Base-by-base conservation (phyloP, 2,888 invertebrate genomes). In the Cephus nigrinus region DNA sequence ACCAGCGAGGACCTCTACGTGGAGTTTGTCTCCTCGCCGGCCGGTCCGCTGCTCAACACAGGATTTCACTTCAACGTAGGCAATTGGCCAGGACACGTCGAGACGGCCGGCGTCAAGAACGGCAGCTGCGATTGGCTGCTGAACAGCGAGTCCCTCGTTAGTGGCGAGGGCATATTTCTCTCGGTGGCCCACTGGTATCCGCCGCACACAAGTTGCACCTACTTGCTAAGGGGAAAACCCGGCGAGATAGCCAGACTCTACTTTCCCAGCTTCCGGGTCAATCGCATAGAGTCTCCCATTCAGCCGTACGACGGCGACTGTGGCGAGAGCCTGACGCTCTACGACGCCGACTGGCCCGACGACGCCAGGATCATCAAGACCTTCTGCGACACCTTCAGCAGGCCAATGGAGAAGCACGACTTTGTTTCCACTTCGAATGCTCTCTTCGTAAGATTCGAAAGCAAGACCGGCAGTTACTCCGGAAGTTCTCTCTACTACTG, bases 61-160 rank as follows among this genome's bases (percentile, higher is more conserved):
- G 98, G 98, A 9, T 98, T 98, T 91, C 98, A 98, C 92, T 98
- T 98, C 93, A 98, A 98, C 92, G 98, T 98, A 75, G 97, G 97
- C 83, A 97, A 97, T 92, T 97, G 97, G 97, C 97, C 97, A 0
- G 97, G 97, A 0, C 97, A 97, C 91, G 97, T 97, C 75, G 97
- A 97, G 88, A 97, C 97, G 0, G 96, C 97, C 0, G 97, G 97
- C 1, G 96, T 96, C 55, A 94, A 95, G 84, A 96, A 97, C 80
- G 97, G 97, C 9, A 96, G 96, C 74, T 97, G 97, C 89, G 97
- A 97, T 91, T 97, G 97, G 97, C 92, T 97, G 75, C 93, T 97
- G 74, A 96, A 96, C 77, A 97, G 97, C 75, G 96, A 97, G 85
- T 95, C 96, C 68, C 92, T 97, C 33, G 95, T 95, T 75, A 96